phyloP scores from a whole-genome alignment of 2,797 vertebrate species.

The Epinephelus awoara region DNA sequence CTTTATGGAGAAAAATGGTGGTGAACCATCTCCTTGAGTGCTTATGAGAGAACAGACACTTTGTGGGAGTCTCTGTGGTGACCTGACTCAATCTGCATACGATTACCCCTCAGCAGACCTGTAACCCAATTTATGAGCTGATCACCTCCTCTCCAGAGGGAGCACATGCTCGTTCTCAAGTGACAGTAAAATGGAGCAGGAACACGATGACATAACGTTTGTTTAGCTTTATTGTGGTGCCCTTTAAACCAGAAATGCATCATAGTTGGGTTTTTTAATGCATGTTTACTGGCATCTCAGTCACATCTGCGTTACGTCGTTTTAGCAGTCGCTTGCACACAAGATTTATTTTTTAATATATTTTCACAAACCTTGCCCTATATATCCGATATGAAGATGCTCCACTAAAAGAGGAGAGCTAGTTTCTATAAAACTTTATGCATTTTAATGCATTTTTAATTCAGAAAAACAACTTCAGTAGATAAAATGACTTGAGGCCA shows the following conservation, averaged over 20 bases:
- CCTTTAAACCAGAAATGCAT: constrained; percentile 54
- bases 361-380: background rate
- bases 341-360: constrained; percentile 34
- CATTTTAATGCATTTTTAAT: constrained; percentile 1
- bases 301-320: constrained; percentile 20
- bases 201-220: constrained; percentile 58
- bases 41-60: constrained; percentile 65
- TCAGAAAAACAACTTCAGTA: constrained; percentile 1
- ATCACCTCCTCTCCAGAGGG: constrained; percentile 58
- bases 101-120: constrained; percentile 76
- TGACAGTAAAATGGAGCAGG: constrained; percentile 50
- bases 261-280: constrained; percentile 7
- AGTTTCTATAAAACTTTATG: background rate
- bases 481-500: constrained; percentile 12
- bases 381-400: background rate
- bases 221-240: constrained; percentile 58
- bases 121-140: constrained; percentile 76
- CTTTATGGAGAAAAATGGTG: constrained; percentile 72
- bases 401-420: background rate
- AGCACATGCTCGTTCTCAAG: constrained; percentile 29
- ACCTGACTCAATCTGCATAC: constrained; percentile 78
- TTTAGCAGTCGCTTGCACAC: background rate
- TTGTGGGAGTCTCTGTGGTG: constrained; percentile 62
- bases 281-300: constrained; percentile 41
- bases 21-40: constrained; percentile 58